Base-by-base conservation (phyloP, 53 echinoderm and acorn worm genomes). In the Echinarachnius parma region DNA sequence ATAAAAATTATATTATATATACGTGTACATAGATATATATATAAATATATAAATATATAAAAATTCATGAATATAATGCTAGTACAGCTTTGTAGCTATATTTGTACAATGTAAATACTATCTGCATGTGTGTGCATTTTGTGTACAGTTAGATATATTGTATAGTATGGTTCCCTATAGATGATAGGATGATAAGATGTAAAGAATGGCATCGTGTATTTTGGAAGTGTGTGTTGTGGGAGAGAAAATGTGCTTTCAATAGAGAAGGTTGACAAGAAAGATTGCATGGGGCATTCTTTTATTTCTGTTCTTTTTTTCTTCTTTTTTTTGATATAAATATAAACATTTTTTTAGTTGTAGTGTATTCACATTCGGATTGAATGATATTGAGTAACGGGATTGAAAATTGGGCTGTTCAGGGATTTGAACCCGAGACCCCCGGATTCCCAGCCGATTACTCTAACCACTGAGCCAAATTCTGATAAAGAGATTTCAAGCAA, bases 91-190 rank as follows among this genome's bases (percentile, higher is more conserved):
- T n/a, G n/a, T n/a, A n/a, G n/a, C n/a, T n/a, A n/a, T n/a, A n/a
- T n/a, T n/a, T n/a, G n/a, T n/a, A n/a, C n/a, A n/a, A n/a, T n/a
- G n/a, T n/a, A n/a, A n/a, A n/a, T n/a, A n/a, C n/a, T n/a, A n/a
- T n/a, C n/a, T 68, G 68, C 68, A 68, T 68, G 68, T 68, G 68
- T 68, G 68, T 68, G 68, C 52, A 52, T 68, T 49, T 52, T 68
- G 34, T 68, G 37, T 52, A 35, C 52, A 68, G 32, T 50, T 30
- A 32, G 8, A 2, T 35, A 50, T 48, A 33, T 18, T 1, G 21
- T 2, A 20, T 14, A 22, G 46, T 29, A 4, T 66, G 15, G 26
- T 23, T 7, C 31, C 52, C 20, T 33, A 47, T 21, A n/a, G 26
- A 19, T 65, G 19, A n/a, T 46, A 27, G 16, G 33, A 14, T 23